Conservation (phyloP, 2,888 invertebrate genomes). For the Diabrotica balteata region DNA sequence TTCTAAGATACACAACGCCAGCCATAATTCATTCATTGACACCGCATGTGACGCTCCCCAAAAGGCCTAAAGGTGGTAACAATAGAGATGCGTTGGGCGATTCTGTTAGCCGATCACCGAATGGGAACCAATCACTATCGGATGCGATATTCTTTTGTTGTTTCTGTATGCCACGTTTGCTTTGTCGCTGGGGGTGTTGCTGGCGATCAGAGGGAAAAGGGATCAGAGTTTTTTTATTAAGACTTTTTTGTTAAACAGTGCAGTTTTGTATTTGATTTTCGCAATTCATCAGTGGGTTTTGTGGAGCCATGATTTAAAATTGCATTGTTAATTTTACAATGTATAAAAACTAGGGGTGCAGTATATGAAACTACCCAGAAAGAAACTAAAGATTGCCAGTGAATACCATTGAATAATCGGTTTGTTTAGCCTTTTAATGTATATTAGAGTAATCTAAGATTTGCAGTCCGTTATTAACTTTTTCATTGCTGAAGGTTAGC, state of each 20-base stretch:
- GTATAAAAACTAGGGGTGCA: too few relatives aligned
- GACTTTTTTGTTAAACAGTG: conserved; percentile 21
- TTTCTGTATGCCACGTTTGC: conserved; percentile 40
- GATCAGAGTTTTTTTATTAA: conserved; percentile 18
- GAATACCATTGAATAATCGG: too few relatives aligned
- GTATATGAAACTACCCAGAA: too few relatives aligned
- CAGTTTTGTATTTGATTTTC: conserved; percentile 6
- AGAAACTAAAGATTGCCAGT: too few relatives aligned
- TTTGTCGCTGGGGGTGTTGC: conserved; percentile 37
- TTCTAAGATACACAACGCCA: conserved; percentile 39
- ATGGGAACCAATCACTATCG: conserved; percentile 55
- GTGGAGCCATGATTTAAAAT: too few relatives aligned
- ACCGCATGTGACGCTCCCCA: conserved; percentile 43
- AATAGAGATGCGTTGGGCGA: conserved; percentile 57
- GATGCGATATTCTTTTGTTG: conserved; percentile 51
- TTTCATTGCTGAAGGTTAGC: too few relatives aligned
- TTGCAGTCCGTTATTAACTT: too few relatives aligned
- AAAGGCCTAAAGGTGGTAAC: conserved; percentile 46
- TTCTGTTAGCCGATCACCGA: conserved; percentile 54
- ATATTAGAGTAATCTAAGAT: too few relatives aligned
- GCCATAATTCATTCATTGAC: conserved; percentile 37
- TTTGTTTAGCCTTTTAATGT: too few relatives aligned
- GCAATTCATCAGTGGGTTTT: not conserved
- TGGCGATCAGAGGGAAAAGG: conserved; percentile 3
- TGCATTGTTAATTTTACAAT: too few relatives aligned